Conservation (phyloP, 2,113 vertebrate species). For the Pycnonotus jocosus region DNA sequence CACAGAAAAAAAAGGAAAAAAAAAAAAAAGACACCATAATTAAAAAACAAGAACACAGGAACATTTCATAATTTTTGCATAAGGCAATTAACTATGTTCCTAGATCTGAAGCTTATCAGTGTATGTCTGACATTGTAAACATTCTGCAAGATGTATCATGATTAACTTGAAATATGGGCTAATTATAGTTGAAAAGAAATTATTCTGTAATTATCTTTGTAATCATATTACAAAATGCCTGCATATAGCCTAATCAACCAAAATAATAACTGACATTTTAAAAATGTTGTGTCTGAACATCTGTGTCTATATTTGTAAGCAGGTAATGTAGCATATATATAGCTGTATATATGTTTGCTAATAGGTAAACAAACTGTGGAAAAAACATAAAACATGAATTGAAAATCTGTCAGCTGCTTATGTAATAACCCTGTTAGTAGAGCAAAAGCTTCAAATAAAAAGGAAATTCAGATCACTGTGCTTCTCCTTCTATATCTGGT, state of each 20-base stretch:
- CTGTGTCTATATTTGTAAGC: neutral
- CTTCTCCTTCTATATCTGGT: neutral
- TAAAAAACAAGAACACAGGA: neutral
- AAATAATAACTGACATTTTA: neutral
- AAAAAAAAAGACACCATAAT: neutral
- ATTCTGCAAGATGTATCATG: neutral
- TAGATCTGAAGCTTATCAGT: neutral
- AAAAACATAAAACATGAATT: neutral
- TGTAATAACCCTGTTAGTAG: neutral
- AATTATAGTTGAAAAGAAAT: constrained; percentile 43
- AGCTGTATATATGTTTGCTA: neutral
- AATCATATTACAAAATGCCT: constrained; percentile 1
- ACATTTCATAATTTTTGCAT: neutral
- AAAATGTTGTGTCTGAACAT: neutral
- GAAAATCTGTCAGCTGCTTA: neutral
- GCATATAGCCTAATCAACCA: neutral
- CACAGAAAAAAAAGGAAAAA: neutral
- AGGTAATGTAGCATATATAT: neutral
- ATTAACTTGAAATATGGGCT: constrained; percentile 16
- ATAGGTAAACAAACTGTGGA: neutral
- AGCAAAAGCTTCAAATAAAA: neutral
- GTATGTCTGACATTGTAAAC: neutral
- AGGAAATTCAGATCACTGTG: neutral
- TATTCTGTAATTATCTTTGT: constrained; percentile 8
- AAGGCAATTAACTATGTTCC: neutral